Evolutionary conservation across 2,888 invertebrate genomes (phyloP).

Genomic region (Sisyra terminalis): DNA sequence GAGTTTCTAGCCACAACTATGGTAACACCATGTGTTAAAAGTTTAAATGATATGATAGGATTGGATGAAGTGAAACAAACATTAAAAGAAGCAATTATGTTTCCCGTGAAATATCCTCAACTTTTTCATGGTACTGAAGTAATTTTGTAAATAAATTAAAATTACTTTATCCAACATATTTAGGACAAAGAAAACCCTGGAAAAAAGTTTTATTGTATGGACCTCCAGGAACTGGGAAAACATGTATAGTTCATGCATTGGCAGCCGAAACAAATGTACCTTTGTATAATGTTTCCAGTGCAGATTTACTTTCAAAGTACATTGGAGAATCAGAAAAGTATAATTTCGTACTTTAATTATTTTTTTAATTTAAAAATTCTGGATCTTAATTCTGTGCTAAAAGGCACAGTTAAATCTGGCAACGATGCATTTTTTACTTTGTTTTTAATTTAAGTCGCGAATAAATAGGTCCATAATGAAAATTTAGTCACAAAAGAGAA

Average conservation of each 20-base stretch:
- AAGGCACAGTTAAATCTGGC: neutral
- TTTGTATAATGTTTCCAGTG: conserved; percentile 32
- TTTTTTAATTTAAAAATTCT: neutral
- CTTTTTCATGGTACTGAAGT: conserved; percentile 21
- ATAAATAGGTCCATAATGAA: too few species aligned
- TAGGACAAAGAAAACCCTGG: conserved; percentile 25
- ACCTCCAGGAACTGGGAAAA: conserved; percentile 33
- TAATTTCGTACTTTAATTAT: conserved; percentile 5
- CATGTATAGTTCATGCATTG: conserved; percentile 25
- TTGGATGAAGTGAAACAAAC: conserved; percentile 29
- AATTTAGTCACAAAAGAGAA: too few species aligned
- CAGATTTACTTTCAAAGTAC: conserved; percentile 34
- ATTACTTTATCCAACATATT: neutral
- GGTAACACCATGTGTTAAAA: conserved; percentile 16
- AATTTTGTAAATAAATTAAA: neutral
- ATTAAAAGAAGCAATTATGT: conserved; percentile 29
- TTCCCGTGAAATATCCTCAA: conserved; percentile 35
- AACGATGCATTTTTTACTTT: too few species aligned
- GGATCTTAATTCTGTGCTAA: too few species aligned
- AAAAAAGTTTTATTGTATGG: conserved; percentile 35
- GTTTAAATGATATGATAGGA: conserved; percentile 31
- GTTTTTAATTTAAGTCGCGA: too few species aligned
- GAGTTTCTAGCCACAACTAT: neutral
- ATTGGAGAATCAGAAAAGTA: conserved; percentile 41
- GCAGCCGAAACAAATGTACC: conserved; percentile 30